Evolutionary conservation across 2,888 invertebrate genomes (phyloP), one percentile per base, ranked within the genome.

Genomic region (Rhamphomyia laevipes): DNA sequence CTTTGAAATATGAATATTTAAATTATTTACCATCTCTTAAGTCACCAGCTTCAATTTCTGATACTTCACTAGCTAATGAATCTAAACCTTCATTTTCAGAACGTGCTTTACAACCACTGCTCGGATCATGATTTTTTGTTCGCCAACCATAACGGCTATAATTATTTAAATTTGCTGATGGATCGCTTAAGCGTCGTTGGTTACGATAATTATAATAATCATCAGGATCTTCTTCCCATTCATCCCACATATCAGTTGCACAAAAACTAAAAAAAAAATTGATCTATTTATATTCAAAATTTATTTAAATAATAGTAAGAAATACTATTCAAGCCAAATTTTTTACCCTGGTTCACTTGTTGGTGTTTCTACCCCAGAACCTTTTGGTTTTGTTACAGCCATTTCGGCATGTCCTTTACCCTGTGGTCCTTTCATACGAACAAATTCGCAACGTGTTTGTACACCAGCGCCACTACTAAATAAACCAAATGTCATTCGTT

Each of bases 381-480:
- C 89, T 67, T 85, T 86, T 23, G 90, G 89, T 63, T 90, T 84
- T n/a, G 88, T 86, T 45, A 92, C 91, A 2, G 95, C 95, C 89
- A 97, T 94, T 75, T 99, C 96, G 0, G 96, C 96, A 73, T 93
- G 90, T 0, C 90, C 92, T 74, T 94, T 95, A 56, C 92, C 93
- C 64, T 87, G 85, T 13, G 97, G 97, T 13, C 97, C 97, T 71
- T 95, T 88, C 94, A 99, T 94, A 52, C 94, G 80, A 45, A 99
- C 95, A 74, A 96, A 99, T 74, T 99, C 97, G 64, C 96, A 90
- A 49, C 96, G 80, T 1, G 70, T 71, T 68, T 90, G 88, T 46
- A 83, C 80, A 47, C 80, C 76, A 52, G 80, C 76, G 49, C 82
- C 80, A 44, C 77, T 76, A 55, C 86, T 87, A 65, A 90, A 86